phyloP scores from a whole-genome alignment of 2,888 invertebrate genomes.

The Mesopsocus fuscifrons region DNA sequence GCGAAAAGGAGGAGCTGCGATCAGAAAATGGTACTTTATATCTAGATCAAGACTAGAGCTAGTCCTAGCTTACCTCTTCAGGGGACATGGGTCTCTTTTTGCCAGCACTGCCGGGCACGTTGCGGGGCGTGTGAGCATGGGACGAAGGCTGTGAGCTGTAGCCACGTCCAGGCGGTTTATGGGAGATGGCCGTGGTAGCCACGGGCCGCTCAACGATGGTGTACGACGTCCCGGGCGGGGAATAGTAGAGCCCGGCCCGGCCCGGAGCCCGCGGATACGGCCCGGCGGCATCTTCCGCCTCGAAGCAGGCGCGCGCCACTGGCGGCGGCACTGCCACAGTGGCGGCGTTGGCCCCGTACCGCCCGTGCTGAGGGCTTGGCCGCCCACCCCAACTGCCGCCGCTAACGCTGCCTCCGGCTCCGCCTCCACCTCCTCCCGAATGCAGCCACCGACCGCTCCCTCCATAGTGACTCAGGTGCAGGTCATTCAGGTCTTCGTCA shows the following conservation, averaged over 20 bases:
- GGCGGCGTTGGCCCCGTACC: constrained; percentile 20
- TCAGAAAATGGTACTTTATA: no score
- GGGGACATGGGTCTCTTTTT: constrained; percentile 69
- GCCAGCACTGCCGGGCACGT: constrained; percentile 26
- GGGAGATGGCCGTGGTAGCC: constrained; percentile 43
- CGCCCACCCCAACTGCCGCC: constrained; percentile 25
- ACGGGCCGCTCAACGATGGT: constrained; percentile 70
- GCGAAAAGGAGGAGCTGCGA: no score
- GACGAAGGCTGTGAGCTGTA: constrained; percentile 20
- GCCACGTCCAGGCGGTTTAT: constrained; percentile 24
- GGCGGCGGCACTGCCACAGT: constrained; percentile 24
- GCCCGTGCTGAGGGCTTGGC: constrained; percentile 33
- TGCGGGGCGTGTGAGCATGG: constrained; percentile 14
- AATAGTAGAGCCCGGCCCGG: constrained; percentile 39
- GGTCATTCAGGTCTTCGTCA: constrained; percentile 27
- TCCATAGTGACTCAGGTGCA: constrained; percentile 22
- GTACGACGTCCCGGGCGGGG: constrained; percentile 74
- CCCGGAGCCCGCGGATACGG: constrained; percentile 27
- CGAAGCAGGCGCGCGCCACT: constrained; percentile 23
- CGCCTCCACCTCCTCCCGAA: constrained; percentile 21
- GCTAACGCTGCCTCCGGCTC: constrained; percentile 16
- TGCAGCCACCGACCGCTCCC: constrained; percentile 17
- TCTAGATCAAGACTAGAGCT: no score
- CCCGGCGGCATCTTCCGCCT: constrained; percentile 25
- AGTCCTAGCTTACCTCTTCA: constrained; percentile 69